phyloP scores from a whole-genome alignment of 2,113 vertebrate genomes.

The Python bivittatus region DNA sequence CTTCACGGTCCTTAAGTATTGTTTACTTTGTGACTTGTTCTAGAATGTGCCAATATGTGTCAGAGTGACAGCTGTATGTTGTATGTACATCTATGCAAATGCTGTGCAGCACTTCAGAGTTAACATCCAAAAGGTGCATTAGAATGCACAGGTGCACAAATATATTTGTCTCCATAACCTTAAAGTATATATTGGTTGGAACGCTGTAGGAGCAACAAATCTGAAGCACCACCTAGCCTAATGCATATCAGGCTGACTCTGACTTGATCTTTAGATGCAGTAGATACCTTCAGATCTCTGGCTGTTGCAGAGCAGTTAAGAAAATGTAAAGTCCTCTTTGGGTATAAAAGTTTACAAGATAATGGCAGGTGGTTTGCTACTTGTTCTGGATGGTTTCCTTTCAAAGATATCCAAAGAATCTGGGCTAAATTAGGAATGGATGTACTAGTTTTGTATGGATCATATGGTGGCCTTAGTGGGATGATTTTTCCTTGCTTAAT shows the following conservation, averaged over 20 bases:
- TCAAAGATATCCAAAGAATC: background rate
- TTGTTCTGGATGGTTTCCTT: background rate
- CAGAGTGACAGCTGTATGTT: background rate
- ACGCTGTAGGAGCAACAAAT: background rate
- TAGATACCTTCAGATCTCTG: background rate
- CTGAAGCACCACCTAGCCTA: background rate
- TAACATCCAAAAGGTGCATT: background rate
- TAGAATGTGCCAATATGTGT: background rate
- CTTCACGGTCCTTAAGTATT: background rate
- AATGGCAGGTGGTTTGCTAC: too few species aligned
- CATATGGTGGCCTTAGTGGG: background rate
- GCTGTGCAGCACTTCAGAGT: background rate
- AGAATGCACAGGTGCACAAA: background rate
- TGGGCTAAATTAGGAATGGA: background rate
- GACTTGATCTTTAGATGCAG: background rate
- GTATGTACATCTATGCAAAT: background rate
- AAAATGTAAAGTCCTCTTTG: background rate
- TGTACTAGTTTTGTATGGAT: background rate
- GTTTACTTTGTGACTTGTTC: background rate
- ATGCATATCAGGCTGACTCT: too few species aligned
- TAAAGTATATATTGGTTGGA: background rate
- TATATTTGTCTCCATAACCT: background rate
- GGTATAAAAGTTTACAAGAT: background rate
- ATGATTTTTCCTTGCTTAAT: background rate
- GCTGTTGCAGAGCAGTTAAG: background rate